phyloP scores from a whole-genome alignment of 2,113 vertebrate species.

The Eupsittula cactorum region DNA sequence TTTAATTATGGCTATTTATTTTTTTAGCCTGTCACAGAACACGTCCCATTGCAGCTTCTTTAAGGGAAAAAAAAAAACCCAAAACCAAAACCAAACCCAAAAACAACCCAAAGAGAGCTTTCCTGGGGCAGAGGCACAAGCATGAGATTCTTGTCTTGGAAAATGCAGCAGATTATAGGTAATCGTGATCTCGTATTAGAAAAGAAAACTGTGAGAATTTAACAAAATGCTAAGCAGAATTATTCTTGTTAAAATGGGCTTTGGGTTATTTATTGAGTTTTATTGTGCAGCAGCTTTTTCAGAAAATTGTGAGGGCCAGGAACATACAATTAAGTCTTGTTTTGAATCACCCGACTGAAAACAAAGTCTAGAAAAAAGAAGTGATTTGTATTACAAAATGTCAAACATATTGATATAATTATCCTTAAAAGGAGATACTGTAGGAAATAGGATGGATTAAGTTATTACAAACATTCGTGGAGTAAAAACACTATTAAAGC shows the following conservation, averaged over 20 bases:
- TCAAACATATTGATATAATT: constrained; percentile 39
- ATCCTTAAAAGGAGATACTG: constrained; percentile 41
- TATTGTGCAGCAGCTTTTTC: background rate
- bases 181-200: background rate
- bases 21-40: background rate
- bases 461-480: constrained; percentile 34
- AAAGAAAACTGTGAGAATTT: background rate
- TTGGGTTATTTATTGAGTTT: background rate
- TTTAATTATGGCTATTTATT: background rate
- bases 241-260: background rate
- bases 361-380: background rate
- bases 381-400: background rate
- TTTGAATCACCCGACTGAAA: background rate
- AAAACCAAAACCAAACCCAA: background rate
- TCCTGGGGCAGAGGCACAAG: background rate
- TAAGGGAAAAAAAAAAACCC: background rate
- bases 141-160: background rate
- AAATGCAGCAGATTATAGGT: background rate
- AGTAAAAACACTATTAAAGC: constrained; percentile 32
- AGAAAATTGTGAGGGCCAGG: background rate
- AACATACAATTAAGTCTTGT: background rate
- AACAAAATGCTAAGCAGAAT: background rate
- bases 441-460: constrained; percentile 32
- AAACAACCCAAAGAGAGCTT: background rate
- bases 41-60: background rate